Evolutionary conservation across 2,888 invertebrate genomes (phyloP).

Genomic region (Stictocephala bisonia): DNA sequence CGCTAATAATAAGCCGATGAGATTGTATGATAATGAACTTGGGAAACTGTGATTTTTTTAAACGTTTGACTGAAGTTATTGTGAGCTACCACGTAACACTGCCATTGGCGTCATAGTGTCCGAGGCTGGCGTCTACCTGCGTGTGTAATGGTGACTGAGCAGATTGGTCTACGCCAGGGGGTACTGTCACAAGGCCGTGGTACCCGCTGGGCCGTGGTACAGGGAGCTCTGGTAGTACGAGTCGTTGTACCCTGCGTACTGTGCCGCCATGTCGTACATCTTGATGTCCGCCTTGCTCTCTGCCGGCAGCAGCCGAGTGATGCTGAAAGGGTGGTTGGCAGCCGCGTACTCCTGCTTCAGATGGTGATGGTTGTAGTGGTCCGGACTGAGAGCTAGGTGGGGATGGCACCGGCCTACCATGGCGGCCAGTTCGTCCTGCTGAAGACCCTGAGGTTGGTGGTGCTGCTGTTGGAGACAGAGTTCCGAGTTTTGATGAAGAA

Average conservation of each 20-base stretch:
- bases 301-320: constrained; percentile 89
- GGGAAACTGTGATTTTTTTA: background rate
- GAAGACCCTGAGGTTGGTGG: constrained; percentile 66
- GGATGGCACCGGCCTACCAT: constrained; percentile 74
- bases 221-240: constrained; percentile 87
- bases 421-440: constrained; percentile 72
- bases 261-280: constrained; percentile 81
- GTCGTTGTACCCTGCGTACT: constrained; percentile 74
- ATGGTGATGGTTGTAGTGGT: constrained; percentile 72
- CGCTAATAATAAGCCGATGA: too few relatives aligned
- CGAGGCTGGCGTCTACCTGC: background rate
- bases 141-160: constrained; percentile 57
- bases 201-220: constrained; percentile 73
- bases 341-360: constrained; percentile 86
- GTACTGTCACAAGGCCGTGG: constrained; percentile 93
- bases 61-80: background rate
- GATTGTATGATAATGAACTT: background rate
- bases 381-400: constrained; percentile 56
- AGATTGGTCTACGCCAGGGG: constrained; percentile 81
- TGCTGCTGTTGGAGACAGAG: constrained; percentile 67
- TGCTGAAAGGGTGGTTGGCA: constrained; percentile 93
- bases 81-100: background rate
- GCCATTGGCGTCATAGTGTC: too few relatives aligned
- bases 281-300: constrained; percentile 89
- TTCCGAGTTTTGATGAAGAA: constrained; percentile 69